Evolutionary conservation across 2,113 vertebrate genomes (phyloP).

Genomic region (Dicrurus megarhynchus): DNA sequence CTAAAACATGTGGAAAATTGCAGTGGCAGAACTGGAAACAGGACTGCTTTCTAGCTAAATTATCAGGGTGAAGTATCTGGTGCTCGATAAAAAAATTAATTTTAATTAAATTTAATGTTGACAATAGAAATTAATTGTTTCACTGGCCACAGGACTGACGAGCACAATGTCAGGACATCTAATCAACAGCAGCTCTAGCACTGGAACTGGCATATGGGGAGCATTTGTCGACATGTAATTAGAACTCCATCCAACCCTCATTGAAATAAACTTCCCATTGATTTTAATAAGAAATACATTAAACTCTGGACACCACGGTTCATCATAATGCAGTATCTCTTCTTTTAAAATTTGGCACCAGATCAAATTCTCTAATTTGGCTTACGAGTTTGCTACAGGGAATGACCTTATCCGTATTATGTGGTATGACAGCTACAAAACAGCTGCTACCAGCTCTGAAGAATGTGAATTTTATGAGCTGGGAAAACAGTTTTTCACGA

Average conservation of each 20-base stretch:
- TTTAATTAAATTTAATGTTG: background rate
- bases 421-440: conserved; percentile 15
- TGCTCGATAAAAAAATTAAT: background rate
- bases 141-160: background rate
- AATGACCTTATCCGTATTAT: background rate
- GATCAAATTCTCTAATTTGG: background rate
- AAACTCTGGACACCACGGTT: background rate
- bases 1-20: background rate
- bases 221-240: background rate
- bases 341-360: conserved; percentile 3
- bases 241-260: background rate
- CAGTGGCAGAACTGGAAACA: background rate
- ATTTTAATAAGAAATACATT: conserved; percentile 42
- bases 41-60: background rate
- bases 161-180: background rate
- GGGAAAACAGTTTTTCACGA: background rate
- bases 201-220: background rate
- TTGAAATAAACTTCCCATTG: conserved; percentile 27
- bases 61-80: background rate
- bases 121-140: background rate
- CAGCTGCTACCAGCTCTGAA: background rate
- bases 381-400: background rate
- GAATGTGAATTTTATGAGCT: background rate
- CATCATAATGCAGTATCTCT: background rate
- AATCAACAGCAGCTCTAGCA: background rate